Conservation (phyloP, 64 coral and sea anemone genomes). For the Dendronephthya gigantea region DNA sequence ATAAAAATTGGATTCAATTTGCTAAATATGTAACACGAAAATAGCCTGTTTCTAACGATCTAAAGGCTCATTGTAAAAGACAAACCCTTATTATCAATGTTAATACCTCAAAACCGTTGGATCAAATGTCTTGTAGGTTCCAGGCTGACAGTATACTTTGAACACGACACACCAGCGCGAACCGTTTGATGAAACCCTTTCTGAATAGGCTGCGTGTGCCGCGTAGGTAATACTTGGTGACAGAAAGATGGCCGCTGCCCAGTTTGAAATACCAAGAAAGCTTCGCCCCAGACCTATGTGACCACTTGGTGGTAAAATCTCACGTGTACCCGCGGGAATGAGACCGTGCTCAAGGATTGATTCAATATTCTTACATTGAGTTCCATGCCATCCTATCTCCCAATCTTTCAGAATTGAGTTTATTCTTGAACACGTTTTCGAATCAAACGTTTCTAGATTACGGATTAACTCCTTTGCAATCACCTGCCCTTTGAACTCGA, state of each 20-base stretch:
- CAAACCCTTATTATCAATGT: too few species aligned
- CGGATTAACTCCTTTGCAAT: conserved; percentile 37
- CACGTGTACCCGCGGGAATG: conserved; percentile 24
- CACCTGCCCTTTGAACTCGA: neutral
- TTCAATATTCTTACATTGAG: conserved; percentile 5
- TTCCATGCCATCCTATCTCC: conserved; percentile 39
- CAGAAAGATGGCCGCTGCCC: conserved; percentile 43
- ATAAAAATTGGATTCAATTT: too few species aligned
- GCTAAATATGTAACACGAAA: too few species aligned
- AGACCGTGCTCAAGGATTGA: conserved; percentile 24
- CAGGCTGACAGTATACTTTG: conserved; percentile 15
- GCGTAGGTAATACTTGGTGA: conserved; percentile 39
- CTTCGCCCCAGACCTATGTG: neutral
- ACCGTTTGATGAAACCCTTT: neutral
- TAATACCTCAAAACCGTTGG: conserved; percentile 19
- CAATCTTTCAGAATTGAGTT: neutral
- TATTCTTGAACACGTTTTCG: neutral
- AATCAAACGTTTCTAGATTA: neutral
- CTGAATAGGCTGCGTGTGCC: conserved; percentile 21
- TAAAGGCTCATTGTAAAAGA: too few species aligned
- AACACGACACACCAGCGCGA: conserved; percentile 35
- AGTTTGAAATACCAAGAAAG: conserved; percentile 14
- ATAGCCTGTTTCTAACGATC: too few species aligned
- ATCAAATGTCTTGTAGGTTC: neutral
- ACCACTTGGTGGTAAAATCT: neutral